phyloP scores from a whole-genome alignment of 1,140 invertebrate species.

The Drosophila ananassae region DNA sequence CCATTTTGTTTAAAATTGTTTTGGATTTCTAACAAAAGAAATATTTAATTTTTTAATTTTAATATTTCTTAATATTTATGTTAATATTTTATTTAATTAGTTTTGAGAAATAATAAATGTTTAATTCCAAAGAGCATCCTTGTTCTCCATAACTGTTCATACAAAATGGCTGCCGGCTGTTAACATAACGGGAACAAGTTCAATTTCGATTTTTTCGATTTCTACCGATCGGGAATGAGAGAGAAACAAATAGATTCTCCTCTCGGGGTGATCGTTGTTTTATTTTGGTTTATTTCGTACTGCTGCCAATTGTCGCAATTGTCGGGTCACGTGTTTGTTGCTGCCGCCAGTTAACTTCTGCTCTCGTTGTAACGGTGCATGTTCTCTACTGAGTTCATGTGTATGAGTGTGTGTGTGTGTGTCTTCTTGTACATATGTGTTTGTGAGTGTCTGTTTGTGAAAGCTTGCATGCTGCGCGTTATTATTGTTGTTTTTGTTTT shows the following conservation, averaged over 20 bases:
- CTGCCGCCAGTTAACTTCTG: constrained; percentile 78
- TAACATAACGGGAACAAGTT: constrained; percentile 16
- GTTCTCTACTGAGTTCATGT: constrained; percentile 29
- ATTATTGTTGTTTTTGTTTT: constrained; percentile 56
- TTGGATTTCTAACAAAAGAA: no score
- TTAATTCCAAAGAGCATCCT: not conserved
- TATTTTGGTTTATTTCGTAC: constrained; percentile 48
- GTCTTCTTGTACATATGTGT: constrained; percentile 7
- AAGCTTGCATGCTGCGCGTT: constrained; percentile 76
- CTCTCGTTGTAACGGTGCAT: constrained; percentile 78
- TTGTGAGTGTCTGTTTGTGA: constrained; percentile 61
- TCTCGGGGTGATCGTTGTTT: constrained; percentile 28
- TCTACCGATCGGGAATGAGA: constrained; percentile 11
- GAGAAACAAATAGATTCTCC: not conserved
- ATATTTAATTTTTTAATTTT: no score
- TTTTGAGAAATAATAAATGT: not conserved
- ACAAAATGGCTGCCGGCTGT: constrained; percentile 49
- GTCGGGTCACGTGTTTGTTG: constrained; percentile 78
- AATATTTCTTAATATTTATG: no score
- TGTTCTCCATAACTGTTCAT: not conserved
- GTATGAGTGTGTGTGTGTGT: constrained; percentile 1
- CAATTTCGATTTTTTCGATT: constrained; percentile 6
- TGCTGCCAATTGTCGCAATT: constrained; percentile 78
- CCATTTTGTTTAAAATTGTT: constrained; percentile 9
- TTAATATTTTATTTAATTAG: not conserved